A percentile compares a stretch with the other conserved stretches of the same genome.
phyloP scores from a whole-genome alignment of 2,797 vertebrate genomes.

The Agapornis canus region DNA sequence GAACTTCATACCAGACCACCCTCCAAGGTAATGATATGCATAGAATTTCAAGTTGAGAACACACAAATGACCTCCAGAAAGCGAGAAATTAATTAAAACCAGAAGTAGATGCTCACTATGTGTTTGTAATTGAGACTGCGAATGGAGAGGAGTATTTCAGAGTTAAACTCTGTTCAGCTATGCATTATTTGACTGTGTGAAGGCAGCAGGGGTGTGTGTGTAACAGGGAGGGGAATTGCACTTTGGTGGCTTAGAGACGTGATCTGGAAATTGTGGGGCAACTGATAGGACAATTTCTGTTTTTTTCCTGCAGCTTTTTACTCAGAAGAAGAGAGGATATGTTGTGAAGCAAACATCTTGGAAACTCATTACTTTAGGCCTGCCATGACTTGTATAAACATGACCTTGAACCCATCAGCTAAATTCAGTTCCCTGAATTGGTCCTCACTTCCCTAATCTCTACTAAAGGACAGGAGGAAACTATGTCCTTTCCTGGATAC shows the following conservation, averaged over 20 bases:
- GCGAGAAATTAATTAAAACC: constrained; percentile 30
- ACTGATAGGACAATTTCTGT: background rate
- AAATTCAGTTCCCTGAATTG: background rate
- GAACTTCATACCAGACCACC: background rate
- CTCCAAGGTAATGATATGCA: background rate
- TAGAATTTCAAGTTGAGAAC: background rate
- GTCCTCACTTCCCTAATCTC: background rate
- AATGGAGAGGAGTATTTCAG: background rate
- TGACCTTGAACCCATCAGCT: background rate
- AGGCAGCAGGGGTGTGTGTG: background rate
- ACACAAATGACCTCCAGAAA: background rate
- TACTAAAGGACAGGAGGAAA: background rate
- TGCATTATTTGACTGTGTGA: background rate
- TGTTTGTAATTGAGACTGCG: background rate
- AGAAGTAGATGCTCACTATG: background rate
- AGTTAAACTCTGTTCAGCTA: background rate
- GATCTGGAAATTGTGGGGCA: background rate
- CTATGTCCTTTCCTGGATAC: background rate
- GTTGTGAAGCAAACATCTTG: background rate
- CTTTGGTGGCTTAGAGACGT: background rate
- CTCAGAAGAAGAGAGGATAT: background rate
- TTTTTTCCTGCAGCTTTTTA: background rate
- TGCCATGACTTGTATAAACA: background rate
- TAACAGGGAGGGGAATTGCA: background rate
- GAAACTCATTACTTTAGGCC: background rate